These are phyloP conservation scores for Macrobrachium rosenbergii DNA, from an alignment of 1,140 invertebrate genomes.

Conservation along the genomic window DNA sequence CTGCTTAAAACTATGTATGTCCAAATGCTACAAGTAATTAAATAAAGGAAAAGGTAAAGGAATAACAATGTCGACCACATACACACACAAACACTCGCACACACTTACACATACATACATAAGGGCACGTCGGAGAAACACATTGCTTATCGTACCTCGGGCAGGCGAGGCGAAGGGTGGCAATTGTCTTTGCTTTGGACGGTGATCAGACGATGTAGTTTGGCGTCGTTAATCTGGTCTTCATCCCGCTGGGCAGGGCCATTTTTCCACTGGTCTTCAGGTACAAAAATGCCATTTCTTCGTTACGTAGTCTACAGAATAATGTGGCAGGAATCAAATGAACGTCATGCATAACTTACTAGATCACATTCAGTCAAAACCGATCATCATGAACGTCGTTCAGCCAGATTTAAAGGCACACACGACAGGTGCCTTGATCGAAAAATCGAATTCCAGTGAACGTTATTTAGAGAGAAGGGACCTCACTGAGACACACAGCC, in stretches of 20 bases:
- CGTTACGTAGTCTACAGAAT: neutral
- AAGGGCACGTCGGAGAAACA: conserved; percentile 5
- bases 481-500: conserved; percentile 54
- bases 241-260: conserved; percentile 39
- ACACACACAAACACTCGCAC: conserved; percentile 24
- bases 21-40: too few species aligned
- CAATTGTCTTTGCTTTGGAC: conserved; percentile 62
- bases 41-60: neutral
- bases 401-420: too few species aligned
- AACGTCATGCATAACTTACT: too few species aligned
- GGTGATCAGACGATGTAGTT: conserved; percentile 60
- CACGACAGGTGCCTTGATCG: too few species aligned
- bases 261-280: conserved; percentile 7
- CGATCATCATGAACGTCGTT: too few species aligned
- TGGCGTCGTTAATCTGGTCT: conserved; percentile 51
- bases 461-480: conserved; percentile 17
- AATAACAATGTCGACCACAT: neutral
- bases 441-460: conserved; percentile 16
- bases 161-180: conserved; percentile 56
- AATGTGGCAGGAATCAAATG: too few species aligned
- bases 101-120: conserved; percentile 21
- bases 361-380: too few species aligned
- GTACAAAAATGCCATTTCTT: neutral
- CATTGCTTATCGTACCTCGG: conserved; percentile 48
- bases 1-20: too few species aligned